phyloP scores from a whole-genome alignment of 2,797 vertebrate species.

The Diceros bicornis region DNA sequence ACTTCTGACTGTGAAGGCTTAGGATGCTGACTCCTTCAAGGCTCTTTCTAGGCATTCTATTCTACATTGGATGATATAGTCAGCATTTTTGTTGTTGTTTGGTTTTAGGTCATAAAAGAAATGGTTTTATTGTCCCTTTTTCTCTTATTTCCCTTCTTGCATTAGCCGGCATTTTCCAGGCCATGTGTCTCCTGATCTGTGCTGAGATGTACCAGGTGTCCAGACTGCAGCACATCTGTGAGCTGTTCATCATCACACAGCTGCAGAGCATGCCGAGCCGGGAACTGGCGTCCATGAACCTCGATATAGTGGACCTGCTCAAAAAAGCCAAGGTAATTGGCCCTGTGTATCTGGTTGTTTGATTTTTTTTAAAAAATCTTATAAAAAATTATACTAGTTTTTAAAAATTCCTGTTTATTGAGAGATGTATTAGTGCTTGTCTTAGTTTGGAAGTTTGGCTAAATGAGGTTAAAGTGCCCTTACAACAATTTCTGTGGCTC shows the following conservation, averaged over 20 bases:
- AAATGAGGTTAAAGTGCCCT: background rate
- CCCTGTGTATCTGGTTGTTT: background rate
- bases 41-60: background rate
- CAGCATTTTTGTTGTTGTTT: background rate
- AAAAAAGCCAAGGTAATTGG: slow-evolving; percentile 95
- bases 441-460: background rate
- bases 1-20: background rate
- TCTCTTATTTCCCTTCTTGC: slow-evolving; percentile 54
- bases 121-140: background rate
- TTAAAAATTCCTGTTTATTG: background rate
- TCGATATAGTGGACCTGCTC: slow-evolving; percentile 95
- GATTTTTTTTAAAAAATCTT: background rate
- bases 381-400: background rate
- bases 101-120: background rate
- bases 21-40: background rate
- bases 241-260: slow-evolving; percentile 97
- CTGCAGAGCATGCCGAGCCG: slow-evolving; percentile 98
- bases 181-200: slow-evolving; percentile 98
- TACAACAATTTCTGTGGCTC: background rate
- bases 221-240: slow-evolving; percentile 98
- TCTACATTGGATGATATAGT: background rate
- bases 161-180: slow-evolving; percentile 96
- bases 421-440: background rate
- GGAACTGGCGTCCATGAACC: slow-evolving; percentile 95
- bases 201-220: slow-evolving; percentile 99